Evolutionary conservation across 2,797 vertebrate species (phyloP), one percentile per base, ranked within the genome.

Genomic region (Hypotaenidia philippensis): DNA sequence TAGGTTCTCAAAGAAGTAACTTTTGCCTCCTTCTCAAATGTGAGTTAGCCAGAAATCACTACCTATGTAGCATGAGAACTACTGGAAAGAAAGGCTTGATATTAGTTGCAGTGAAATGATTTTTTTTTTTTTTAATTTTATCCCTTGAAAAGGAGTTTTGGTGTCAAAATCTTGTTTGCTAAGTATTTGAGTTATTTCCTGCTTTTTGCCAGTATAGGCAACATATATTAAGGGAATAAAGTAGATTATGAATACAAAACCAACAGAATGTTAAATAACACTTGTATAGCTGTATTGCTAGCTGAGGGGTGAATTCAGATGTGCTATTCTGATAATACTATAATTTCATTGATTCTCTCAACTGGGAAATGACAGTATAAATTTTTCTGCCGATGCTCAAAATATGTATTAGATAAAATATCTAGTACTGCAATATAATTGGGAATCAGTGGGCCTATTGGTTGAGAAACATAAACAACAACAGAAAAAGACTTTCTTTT

Each of bases 351-450:
- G 60, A 80, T 91, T 83, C 44, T 65, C 36, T 93, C 66, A 41
- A 13, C 53, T 93, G 68, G 49, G 88, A 96, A 95, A 83, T 55
- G 68, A 76, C 36, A 70, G 69, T 34, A 82, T 78, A 93, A 86
- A 91, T 60, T 20, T 53, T 80, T 44, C 60, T 78, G n/a, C 89
- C 59, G 61, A 83, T 49, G 29, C 71, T 91, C 34, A 89, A 91
- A 91, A 78, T 87, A 66, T 26, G 29, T 74, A 38, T 75, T 71
- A 83, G 53, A 79, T 86, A 91, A 83, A 91, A 49, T 66, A 77
- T 69, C 49, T 74, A 41, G 29, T 61, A 31, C 38, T 65, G 36
- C 63, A 80, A 80, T 83, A 22, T 56, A 78, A 80, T 56, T 85
- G 63, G 68, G 68, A 87, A 85, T 72, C 57, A 53, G 40, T 52